Evolutionary conservation across 2,797 vertebrate species (phyloP), one percentile per base, ranked within the genome.

Genomic region (Melanotaenia trifasciata): DNA sequence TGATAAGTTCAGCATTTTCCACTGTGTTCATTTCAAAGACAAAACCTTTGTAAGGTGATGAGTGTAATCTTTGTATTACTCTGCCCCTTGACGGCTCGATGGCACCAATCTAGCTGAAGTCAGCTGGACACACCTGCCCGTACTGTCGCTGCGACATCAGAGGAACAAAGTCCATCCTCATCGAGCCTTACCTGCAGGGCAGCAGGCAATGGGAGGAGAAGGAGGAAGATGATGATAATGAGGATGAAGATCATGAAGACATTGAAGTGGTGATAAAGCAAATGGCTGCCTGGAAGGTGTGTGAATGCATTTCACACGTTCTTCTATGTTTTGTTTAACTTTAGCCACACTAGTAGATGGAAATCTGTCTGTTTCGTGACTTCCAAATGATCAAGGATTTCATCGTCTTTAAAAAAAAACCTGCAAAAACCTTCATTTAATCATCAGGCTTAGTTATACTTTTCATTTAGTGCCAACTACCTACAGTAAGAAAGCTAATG

Each of bases 91-190:
- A 69, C 61, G 70, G 56, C 22, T 60, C 6, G 16, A 50, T 38
- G 1, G 50, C 58, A 20, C 60, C 50, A 38, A 64, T 84, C 53
- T 56, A 88, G 67, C 92, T 96, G 96, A 94, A 93, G 62, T 94
- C 95, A 0, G 93, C 95, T 0, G 94, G 94, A 30, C 91, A 93
- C 71, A 95, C 95, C 10, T 98, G 96, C 69, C 97, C 97, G 2
- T 97, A 96, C 89, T 97, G 97, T 67, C 95, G 96, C 73, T 89
- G 94, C 28, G 74, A 95, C 85, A 97, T 98, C 90, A 89, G 85
- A 84, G 96, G 95, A 60, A 95, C 84, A 0, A 93, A 96, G 76
- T 80, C 93, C 0, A 76, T 98, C 60, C 66, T 90, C 2, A 74
- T 98, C 4, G 93, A 93, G 53, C 91, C 91, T 0, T 92, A 88